These are phyloP conservation scores for Acrocyrtus sp. DNA, from an alignment of 2,888 invertebrate genomes.

Conservation along the genomic window DNA sequence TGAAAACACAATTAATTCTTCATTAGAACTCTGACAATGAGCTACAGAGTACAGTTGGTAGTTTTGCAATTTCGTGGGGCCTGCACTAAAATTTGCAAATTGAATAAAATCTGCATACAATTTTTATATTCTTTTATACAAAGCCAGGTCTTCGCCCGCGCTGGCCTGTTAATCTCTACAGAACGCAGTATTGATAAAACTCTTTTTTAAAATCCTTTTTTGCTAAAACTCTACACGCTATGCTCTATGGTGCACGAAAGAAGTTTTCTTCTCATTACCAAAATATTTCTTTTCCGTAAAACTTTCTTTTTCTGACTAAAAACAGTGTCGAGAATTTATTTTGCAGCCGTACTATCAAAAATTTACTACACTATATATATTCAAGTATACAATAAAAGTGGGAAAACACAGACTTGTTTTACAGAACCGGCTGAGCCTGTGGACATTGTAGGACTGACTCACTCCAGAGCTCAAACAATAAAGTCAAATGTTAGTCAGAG, in stretches of 20 bases:
- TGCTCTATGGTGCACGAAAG: slow-evolving; percentile 3
- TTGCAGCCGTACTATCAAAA: slow-evolving; percentile 17
- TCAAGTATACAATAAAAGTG: slow-evolving; percentile 1
- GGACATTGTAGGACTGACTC: slow-evolving; percentile 52
- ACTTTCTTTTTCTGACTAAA: slow-evolving; percentile 5
- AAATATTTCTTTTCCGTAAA: not conserved
- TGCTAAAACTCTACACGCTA: slow-evolving; percentile 1
- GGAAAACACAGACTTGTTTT: slow-evolving; percentile 30
- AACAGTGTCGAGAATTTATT: slow-evolving; percentile 14
- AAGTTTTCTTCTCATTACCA: not conserved
- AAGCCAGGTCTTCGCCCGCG: slow-evolving; percentile 49
- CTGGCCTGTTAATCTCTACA: slow-evolving; percentile 44
- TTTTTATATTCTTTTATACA: not conserved
- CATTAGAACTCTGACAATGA: not conserved
- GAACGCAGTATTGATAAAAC: not conserved
- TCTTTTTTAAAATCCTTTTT: not conserved
- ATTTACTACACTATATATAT: slow-evolving; percentile 9
- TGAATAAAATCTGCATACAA: not conserved
- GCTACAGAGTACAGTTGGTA: slow-evolving; percentile 7
- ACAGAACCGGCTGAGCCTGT: slow-evolving; percentile 54
- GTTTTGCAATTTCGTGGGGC: too few species aligned
- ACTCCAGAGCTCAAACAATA: too few species aligned
- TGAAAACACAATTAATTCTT: not conserved
- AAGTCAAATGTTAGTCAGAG: too few species aligned
- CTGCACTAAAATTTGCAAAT: not conserved